A percentile compares a stretch with the other conserved stretches of the same genome.
Evolutionary conservation across 2,113 vertebrate genomes (phyloP).

Genomic region (Stigmatopora argus): DNA sequence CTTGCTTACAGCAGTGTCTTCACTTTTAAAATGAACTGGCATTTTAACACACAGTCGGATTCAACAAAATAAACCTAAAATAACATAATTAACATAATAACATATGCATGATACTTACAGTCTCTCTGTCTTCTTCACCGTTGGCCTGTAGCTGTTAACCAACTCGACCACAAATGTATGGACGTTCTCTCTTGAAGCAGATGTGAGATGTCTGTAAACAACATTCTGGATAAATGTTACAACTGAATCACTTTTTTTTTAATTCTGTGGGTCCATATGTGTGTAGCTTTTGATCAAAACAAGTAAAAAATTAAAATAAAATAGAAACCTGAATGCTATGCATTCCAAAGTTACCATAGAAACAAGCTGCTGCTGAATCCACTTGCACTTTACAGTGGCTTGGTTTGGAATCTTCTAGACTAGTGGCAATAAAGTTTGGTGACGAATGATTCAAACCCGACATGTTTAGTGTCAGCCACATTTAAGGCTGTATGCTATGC

Average conservation of each 20-base stretch:
- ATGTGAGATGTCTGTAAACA: not conserved
- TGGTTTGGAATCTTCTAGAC: not conserved
- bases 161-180: not conserved
- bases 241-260: not conserved
- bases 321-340: not conserved
- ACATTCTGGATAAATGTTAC: not conserved
- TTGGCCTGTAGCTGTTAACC: not conserved
- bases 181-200: not conserved
- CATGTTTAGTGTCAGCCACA: conserved; percentile 3
- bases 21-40: no score
- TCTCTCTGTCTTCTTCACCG: not conserved
- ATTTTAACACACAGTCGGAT: no score
- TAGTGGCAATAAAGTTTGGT: not conserved
- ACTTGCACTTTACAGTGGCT: not conserved
- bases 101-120: no score
- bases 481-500: conserved; percentile 5
- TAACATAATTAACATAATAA: no score
- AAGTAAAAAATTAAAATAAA: not conserved
- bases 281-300: not conserved
- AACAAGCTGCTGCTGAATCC: not conserved
- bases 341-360: not conserved
- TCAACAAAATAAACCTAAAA: no score
- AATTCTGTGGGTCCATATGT: not conserved
- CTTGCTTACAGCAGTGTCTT: no score
- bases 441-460: not conserved